Base-by-base conservation (phyloP, 2,113 vertebrate species). In the Tonatia bakeri region DNA sequence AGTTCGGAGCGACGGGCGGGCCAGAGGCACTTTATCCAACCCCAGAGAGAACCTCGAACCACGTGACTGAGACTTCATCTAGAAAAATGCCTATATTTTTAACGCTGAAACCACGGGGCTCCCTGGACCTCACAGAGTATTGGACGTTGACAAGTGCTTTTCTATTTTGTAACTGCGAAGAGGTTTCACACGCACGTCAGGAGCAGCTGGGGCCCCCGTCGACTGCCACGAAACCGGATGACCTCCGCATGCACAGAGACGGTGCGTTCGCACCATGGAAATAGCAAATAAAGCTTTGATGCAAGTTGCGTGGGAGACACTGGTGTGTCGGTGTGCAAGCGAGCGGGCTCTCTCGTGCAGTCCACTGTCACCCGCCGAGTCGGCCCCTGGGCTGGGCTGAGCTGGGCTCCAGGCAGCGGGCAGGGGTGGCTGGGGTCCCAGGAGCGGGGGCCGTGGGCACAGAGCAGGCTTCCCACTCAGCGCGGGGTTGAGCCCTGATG, bases 221-320 rank as follows among this genome's bases (percentile, higher is more conserved):
- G 7, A 1, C 94, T 33, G 92, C 72, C 2, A 0, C 59, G 7
- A 33, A 36, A 67, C 40, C 31, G 13, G 36, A 6, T 0, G 89
- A 88, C 17, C 17, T 86, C 31, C 38, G 93, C 67, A 67, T 95
- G 97, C 87, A 38, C 76, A 47, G 16, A 86, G 28, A 69, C 22
- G 72, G 19, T 15, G 83, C 85, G 40, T 86, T 95, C 73, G 84
- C 61, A 73, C 28, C 2, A 20, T 4, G 90, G 40, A 95, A 26
- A 7, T 2, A 9, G 64, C 61, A 96, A 96, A 97, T 96, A 90
- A 97, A 98, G 92, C 90, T 92, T 96, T 19, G 70, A 76, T 15
- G 72, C 72, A 17, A 2, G 67, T 45, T 64, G 89, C 67, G 0
- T 28, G 77, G 67, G 36, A 5, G 31, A 77, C 16, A 38, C 3